Conservation (phyloP, 2,113 vertebrate species). For the Platysternon megacephalum region DNA sequence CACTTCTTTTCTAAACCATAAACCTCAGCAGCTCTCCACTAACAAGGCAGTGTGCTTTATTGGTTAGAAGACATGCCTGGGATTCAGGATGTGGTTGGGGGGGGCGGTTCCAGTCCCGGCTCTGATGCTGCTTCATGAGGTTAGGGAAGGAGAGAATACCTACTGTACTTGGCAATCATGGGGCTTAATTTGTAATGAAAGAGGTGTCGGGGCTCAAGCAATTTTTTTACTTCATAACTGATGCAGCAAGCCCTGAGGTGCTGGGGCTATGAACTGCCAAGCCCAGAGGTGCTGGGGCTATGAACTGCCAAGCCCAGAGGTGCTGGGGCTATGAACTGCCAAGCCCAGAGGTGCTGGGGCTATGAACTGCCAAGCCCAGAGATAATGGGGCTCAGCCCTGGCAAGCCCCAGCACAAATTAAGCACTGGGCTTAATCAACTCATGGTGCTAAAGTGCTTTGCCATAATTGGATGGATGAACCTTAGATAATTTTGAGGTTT, state of each 20-base stretch:
- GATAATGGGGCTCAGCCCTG: too few species aligned
- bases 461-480: not conserved
- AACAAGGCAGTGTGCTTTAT: not conserved
- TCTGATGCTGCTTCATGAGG: not conserved
- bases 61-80: too few species aligned
- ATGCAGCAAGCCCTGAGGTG: too few species aligned
- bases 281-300: too few species aligned
- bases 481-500: not conserved
- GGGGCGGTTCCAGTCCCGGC: not conserved
- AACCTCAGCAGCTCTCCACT: slow-evolving; percentile 10
- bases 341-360: too few species aligned
- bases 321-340: too few species aligned
- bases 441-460: not conserved
- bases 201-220: not conserved
- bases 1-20: not conserved
- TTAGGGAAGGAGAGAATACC: accelerated
- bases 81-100: not conserved
- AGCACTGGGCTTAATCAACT: not conserved
- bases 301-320: too few species aligned
- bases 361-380: too few species aligned
- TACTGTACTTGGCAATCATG: not conserved
- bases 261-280: too few species aligned
- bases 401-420: too few species aligned
- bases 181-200: not conserved
- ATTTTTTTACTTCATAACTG: too few species aligned